Base-by-base conservation (phyloP, 2,797 vertebrate genomes). In the Myotis myotis region DNA sequence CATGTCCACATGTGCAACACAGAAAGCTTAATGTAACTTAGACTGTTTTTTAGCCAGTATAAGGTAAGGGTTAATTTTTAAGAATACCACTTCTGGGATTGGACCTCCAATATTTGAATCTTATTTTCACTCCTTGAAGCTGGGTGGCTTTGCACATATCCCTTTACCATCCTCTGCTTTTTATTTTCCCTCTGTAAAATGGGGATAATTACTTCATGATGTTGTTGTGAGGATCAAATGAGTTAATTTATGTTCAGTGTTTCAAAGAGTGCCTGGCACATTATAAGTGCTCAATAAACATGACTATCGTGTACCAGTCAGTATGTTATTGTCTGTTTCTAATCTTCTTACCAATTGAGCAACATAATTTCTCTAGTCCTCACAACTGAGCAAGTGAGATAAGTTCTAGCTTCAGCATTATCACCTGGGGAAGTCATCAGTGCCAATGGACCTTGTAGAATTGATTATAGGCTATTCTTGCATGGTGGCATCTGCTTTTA, bases 181-280 rank as follows among this genome's bases (percentile, higher is more conserved):
- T 84, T 80, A 76, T 90, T 66, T 62, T 80, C 5, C 8, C 28
- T 91, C 16, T 83, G 16, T 83, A 86, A 90, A 90, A 53, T 41
- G 15, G 5, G 4, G 36, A 44, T 64, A 64, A 86, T 78, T 51
- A 36, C 4, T 93, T 87, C 75, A 30, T 5, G 90, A 22, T 66
- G 23, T 60, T 87, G 71, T 92, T 86, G n/a, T 68, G 70, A 89
- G 85, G 68, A 96, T 30, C 53, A 92, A 96, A 91, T 89, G 62
- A 93, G 20, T 81, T 87, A 17, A 78, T 74, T 89, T 90, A 82
- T 41, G 30, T 23, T 94, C 51, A 83, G 33, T 71, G 53, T 70
- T 70, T 64, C 71, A 10, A 78, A 64, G 17, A 68, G 3, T 83
- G 66, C 44, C 12, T 80, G 41, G 49, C 13, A 62, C 5, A 83